Conservation (phyloP, 2,113 vertebrate species). For the Bos taurus region DNA sequence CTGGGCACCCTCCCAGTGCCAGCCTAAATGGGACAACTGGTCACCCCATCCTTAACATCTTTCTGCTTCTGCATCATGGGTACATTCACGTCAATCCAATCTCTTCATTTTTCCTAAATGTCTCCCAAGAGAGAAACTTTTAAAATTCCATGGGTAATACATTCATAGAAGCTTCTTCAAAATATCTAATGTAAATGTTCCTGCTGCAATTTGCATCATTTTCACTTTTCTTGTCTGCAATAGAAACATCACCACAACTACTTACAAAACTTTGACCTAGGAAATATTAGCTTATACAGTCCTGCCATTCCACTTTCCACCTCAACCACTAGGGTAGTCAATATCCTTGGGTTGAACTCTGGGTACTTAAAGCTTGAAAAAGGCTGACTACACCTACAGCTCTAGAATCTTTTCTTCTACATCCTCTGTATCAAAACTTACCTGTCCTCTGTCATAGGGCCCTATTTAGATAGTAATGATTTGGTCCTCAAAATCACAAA, state of each 20-base stretch:
- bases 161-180: background rate
- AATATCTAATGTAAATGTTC: background rate
- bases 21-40: background rate
- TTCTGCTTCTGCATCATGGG: background rate
- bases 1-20: background rate
- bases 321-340: background rate
- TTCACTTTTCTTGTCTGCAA: background rate
- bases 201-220: background rate
- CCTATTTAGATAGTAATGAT: background rate
- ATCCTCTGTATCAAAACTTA: background rate
- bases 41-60: background rate
- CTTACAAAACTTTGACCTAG: background rate
- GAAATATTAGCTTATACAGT: background rate
- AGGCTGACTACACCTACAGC: background rate
- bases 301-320: background rate
- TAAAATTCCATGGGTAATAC: background rate
- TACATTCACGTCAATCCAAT: background rate
- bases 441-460: background rate
- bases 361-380: background rate
- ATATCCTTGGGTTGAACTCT: background rate
- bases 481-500: background rate
- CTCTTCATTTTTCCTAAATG: background rate
- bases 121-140: background rate
- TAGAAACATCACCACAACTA: background rate
- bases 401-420: background rate